phyloP scores from a whole-genome alignment of 2,888 invertebrate genomes.

The Hemithea aestivaria region DNA sequence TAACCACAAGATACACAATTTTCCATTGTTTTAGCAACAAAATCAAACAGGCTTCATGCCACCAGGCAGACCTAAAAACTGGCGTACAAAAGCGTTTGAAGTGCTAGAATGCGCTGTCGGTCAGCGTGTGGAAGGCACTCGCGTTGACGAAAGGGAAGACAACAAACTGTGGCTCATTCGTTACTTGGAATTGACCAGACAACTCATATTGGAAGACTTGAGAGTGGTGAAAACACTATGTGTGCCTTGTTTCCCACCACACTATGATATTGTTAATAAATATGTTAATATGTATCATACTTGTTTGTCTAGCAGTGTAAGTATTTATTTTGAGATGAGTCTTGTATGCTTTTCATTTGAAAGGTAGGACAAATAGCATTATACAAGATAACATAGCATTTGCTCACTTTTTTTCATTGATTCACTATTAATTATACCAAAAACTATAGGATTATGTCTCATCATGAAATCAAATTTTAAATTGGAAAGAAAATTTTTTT shows the following conservation, averaged over 20 bases:
- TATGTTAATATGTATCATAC: slow-evolving; percentile 97
- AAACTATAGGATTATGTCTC: no score
- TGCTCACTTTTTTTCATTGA: no score
- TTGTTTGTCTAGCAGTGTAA: slow-evolving; percentile 88
- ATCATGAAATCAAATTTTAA: no score
- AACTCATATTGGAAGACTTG: slow-evolving; percentile 93
- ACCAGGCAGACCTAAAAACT: slow-evolving; percentile 95
- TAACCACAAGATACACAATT: no score
- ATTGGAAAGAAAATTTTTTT: no score
- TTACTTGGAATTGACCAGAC: slow-evolving; percentile 93
- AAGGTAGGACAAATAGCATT: no score
- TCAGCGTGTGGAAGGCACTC: slow-evolving; percentile 95
- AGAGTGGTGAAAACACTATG: slow-evolving; percentile 93
- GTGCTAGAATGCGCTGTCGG: slow-evolving; percentile 89
- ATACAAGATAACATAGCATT: no score
- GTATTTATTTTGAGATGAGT: slow-evolving; percentile 36
- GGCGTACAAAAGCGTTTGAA: slow-evolving; percentile 92
- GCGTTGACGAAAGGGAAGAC: slow-evolving; percentile 92
- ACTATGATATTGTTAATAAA: slow-evolving; percentile 94
- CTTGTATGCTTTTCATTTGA: no score
- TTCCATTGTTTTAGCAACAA: slow-evolving; percentile 75
- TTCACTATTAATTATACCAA: no score
- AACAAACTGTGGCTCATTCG: slow-evolving; percentile 98
- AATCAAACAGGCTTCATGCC: slow-evolving; percentile 93
- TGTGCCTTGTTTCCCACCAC: slow-evolving; percentile 96